Percentiles rank a stretch among this genome's conserved stretches.
phyloP scores from a whole-genome alignment of 2,113 vertebrate species.

The Chaenogobius annularis region DNA sequence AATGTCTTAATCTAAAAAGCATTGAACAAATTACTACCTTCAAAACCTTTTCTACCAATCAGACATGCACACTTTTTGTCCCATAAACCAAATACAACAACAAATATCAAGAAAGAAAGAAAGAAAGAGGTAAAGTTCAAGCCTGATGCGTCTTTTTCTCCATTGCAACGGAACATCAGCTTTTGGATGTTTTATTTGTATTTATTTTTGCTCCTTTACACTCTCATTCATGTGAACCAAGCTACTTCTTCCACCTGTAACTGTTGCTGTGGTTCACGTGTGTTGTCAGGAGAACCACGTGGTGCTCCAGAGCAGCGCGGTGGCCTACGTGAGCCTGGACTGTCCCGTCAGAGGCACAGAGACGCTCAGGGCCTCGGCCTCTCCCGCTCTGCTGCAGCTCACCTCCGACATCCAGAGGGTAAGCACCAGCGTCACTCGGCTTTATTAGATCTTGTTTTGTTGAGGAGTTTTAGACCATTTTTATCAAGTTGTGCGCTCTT shows the following conservation, averaged over 20 bases:
- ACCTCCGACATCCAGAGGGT: constrained; percentile 80
- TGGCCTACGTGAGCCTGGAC: constrained; percentile 88
- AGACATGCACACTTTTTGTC: no score
- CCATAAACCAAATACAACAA: no score
- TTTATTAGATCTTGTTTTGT: no score
- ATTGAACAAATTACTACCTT: no score
- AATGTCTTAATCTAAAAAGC: no score
- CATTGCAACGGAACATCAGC: no score
- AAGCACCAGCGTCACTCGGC: neutral
- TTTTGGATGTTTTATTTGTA: no score
- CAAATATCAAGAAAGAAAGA: no score
- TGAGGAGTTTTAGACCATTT: neutral
- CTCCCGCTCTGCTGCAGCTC: constrained; percentile 88
- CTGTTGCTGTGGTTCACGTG: neutral
- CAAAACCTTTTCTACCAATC: no score
- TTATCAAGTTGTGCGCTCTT: neutral
- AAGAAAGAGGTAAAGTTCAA: no score
- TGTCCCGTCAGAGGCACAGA: constrained; percentile 83
- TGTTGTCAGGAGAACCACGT: constrained; percentile 81
- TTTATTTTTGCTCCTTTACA: no score
- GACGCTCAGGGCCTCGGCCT: constrained; percentile 79
- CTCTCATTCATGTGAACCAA: neutral
- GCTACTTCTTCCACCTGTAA: neutral
- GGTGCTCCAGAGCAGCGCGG: constrained; percentile 83
- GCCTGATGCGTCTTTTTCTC: no score